Conservation (phyloP, 2,888 invertebrate genomes). For the Anaspis maculata region DNA sequence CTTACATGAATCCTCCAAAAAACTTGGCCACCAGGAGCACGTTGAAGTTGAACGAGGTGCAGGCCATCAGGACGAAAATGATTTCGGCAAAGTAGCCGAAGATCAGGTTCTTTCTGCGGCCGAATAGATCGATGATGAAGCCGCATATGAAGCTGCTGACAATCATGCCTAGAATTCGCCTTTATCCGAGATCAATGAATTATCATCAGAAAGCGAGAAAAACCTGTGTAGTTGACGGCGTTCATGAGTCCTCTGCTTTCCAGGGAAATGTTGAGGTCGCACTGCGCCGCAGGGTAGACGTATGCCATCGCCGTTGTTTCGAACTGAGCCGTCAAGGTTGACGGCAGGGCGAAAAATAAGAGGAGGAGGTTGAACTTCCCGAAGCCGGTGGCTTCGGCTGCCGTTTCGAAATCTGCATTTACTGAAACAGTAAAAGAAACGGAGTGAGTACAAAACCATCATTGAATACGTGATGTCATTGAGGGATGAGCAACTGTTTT, state of each 20-base stretch:
- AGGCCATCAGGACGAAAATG: conserved; percentile 52
- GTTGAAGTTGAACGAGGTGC: conserved; percentile 56
- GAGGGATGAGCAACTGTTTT: too few relatives aligned
- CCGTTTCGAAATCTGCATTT: not conserved
- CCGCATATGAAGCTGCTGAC: conserved; percentile 67
- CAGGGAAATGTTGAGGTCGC: not conserved
- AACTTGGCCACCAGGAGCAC: conserved; percentile 61
- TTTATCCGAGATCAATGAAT: too few relatives aligned
- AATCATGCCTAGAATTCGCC: conserved; percentile 65
- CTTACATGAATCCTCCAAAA: conserved; percentile 13
- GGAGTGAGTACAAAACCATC: too few relatives aligned
- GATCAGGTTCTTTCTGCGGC: conserved; percentile 56
- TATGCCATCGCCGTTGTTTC: not conserved
- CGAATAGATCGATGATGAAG: conserved; percentile 62
- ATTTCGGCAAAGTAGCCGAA: conserved; percentile 56
- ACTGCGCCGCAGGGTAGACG: not conserved
- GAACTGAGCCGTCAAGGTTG: not conserved
- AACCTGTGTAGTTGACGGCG: not conserved
- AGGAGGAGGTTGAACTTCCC: not conserved
- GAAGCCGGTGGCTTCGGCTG: not conserved
- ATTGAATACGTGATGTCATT: too few relatives aligned
- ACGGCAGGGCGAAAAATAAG: not conserved
- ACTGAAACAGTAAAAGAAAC: too few relatives aligned
- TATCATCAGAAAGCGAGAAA: too few relatives aligned
- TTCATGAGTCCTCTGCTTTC: not conserved